A percentile compares a stretch with the other conserved stretches of the same genome.
Conservation (phyloP, 1,140 invertebrate species). For the Caenorhabditis tropicalis region DNA sequence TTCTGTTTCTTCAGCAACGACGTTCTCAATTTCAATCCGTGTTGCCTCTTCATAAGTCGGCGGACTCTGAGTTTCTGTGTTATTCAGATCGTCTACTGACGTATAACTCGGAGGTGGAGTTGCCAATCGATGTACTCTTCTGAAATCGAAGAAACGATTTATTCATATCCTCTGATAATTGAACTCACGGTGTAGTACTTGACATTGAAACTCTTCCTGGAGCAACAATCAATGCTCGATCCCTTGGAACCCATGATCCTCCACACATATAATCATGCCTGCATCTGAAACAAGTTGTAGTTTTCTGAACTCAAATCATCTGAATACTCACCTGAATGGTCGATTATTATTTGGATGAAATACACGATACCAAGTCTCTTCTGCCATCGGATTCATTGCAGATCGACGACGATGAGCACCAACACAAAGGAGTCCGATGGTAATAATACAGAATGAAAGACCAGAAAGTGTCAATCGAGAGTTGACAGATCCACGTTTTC, state of each 20-base stretch:
- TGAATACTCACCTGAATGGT: constrained; percentile 38
- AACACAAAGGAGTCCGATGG: constrained; percentile 54
- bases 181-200: not conserved
- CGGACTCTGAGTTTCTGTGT: constrained; percentile 9
- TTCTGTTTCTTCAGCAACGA: not conserved
- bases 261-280: constrained; percentile 52
- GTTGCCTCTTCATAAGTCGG: constrained; percentile 54
- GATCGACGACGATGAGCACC: constrained; percentile 43
- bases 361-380: constrained; percentile 50
- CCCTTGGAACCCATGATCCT: constrained; percentile 48
- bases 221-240: constrained; percentile 44
- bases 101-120: constrained; percentile 53
- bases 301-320: not conserved
- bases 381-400: constrained; percentile 29
- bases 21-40: constrained; percentile 21
- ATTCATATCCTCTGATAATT: not conserved
- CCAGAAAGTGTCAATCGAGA: constrained; percentile 53
- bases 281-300: constrained; percentile 36
- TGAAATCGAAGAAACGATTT: not conserved
- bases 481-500: constrained; percentile 40
- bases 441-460: constrained; percentile 57
- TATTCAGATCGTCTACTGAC: constrained; percentile 39
- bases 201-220: constrained; percentile 45
- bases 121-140: constrained; percentile 27
- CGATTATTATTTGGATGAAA: constrained; percentile 37